Conservation (phyloP, 2,888 invertebrate species). For the Rosalia funebris region DNA sequence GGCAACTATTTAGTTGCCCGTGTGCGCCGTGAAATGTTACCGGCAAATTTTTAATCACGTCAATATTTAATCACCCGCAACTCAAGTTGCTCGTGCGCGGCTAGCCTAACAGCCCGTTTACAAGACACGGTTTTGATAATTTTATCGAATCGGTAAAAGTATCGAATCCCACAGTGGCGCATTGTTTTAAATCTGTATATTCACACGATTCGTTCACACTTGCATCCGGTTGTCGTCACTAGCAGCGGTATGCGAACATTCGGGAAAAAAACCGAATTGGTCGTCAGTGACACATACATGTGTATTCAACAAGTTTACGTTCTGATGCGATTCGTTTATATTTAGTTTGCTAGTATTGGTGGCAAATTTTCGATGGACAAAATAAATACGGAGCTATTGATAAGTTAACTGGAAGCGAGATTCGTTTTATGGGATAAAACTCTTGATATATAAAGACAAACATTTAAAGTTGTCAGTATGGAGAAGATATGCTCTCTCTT, state of each 20-base stretch:
- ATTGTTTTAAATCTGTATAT: not conserved
- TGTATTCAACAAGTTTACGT: not conserved
- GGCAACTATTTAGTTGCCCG: too few species aligned
- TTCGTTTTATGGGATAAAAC: slow-evolving; percentile 12
- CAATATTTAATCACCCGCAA: too few species aligned
- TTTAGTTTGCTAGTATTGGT: not conserved
- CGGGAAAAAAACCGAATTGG: not conserved
- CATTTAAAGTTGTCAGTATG: too few species aligned
- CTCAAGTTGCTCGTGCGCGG: too few species aligned
- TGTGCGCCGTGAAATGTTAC: too few species aligned
- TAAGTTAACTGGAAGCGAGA: not conserved
- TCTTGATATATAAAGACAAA: slow-evolving; percentile 19
- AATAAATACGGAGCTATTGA: not conserved
- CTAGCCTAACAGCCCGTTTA: not conserved
- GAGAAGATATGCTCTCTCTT: too few species aligned
- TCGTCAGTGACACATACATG: not conserved
- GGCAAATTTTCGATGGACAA: not conserved
- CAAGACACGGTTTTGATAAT: not conserved
- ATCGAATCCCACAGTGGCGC: not conserved
- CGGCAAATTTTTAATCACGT: too few species aligned
- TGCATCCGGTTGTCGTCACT: not conserved
- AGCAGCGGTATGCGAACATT: not conserved
- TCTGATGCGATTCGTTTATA: not conserved
- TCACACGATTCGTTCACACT: not conserved
- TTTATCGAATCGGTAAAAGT: not conserved